These are phyloP conservation scores for Pseudochirops corinnae DNA, from an alignment of 2,797 vertebrate species.

Conservation along the genomic window DNA sequence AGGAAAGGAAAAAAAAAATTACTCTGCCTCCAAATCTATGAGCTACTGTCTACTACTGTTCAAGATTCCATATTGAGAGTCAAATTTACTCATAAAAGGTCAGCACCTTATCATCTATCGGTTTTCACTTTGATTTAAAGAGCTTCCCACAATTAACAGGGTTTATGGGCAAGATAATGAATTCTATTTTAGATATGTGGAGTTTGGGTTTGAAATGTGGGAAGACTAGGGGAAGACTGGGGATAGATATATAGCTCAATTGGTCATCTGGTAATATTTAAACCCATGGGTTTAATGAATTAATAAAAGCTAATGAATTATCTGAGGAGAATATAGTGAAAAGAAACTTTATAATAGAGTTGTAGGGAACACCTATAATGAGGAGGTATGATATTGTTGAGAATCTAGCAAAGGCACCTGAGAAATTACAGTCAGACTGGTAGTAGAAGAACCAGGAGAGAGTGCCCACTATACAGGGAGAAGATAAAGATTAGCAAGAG, in stretches of 20 bases:
- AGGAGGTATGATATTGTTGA: neutral
- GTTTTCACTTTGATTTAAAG: neutral
- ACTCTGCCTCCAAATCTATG: conserved; percentile 37
- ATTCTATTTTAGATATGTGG: neutral
- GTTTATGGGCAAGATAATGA: neutral
- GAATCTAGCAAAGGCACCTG: neutral
- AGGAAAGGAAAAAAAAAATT: conserved; percentile 42
- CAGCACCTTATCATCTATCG: neutral
- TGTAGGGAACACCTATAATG: neutral
- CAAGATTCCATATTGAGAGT: conserved; percentile 19
- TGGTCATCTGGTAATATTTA: neutral
- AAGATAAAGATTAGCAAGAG: neutral
- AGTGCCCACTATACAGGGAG: neutral
- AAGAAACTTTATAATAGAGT: neutral
- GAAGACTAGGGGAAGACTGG: neutral
- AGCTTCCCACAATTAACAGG: neutral
- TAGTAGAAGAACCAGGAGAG: neutral
- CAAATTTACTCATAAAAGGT: neutral
- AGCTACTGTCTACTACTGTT: conserved; percentile 7
- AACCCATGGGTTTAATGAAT: neutral
- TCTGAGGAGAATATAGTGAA: neutral
- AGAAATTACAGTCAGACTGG: neutral
- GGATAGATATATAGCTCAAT: neutral
- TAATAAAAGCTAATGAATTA: neutral
- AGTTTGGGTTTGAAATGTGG: neutral